Evolutionary conservation across 2,888 invertebrate genomes (phyloP).

Genomic region (Tachina fera): DNA sequence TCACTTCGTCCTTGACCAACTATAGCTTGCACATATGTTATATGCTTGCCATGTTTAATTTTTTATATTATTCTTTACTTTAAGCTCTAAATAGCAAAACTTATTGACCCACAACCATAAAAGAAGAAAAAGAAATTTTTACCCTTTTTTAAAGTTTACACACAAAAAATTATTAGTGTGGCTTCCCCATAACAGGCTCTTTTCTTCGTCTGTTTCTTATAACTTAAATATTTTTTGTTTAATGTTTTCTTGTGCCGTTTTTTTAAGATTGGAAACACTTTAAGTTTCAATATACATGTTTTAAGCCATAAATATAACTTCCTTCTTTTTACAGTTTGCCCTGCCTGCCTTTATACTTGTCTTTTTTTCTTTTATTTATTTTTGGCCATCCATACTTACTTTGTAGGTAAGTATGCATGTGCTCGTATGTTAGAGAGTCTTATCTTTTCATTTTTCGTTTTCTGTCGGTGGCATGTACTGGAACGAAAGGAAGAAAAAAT

Average conservation of each 20-base stretch:
- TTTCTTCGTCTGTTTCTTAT: neutral
- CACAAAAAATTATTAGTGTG: constrained; percentile 33
- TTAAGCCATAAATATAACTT: constrained; percentile 66
- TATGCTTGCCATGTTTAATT: neutral
- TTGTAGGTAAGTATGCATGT: neutral
- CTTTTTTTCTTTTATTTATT: too few relatives aligned
- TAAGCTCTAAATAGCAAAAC: neutral
- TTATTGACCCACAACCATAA: constrained; percentile 64
- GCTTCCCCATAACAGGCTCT: constrained; percentile 8
- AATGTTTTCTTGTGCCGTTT: constrained; percentile 9
- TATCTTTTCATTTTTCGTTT: neutral
- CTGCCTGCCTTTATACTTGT: neutral
- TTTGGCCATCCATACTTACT: constrained; percentile 1
- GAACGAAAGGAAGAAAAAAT: constrained; percentile 7
- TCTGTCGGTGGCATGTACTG: constrained; percentile 32
- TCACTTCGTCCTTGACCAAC: constrained; percentile 11
- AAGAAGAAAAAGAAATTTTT: constrained; percentile 17
- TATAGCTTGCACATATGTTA: constrained; percentile 3
- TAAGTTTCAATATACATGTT: constrained; percentile 61
- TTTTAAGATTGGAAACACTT: constrained; percentile 50
- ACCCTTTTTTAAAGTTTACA: constrained; percentile 1
- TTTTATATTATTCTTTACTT: constrained; percentile 10
- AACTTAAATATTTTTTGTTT: constrained; percentile 9
- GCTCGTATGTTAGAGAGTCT: too few relatives aligned
- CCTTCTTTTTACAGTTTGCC: neutral